Base-by-base conservation (phyloP, 2,888 invertebrate species). In the Chironomus tentans region DNA sequence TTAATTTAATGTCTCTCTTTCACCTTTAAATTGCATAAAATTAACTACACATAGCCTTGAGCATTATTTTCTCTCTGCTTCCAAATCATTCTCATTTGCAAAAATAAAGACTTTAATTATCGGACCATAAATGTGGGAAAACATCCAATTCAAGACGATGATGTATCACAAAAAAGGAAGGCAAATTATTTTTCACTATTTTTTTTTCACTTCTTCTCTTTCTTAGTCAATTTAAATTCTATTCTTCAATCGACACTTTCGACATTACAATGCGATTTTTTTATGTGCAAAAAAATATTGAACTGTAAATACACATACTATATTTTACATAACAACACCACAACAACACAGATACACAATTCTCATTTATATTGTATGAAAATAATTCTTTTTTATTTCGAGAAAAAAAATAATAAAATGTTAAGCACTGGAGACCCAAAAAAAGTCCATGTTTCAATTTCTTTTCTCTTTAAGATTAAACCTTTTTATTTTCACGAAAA, bases 121-220 rank as follows among this genome's bases (percentile, higher is more conserved):
- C 65, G 65, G 21, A 10, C 65, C 65, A 65, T 65, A 65, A 65
- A 65, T 65, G 65, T 65, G 65, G 65, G 65, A 65, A 65, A 65
- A 65, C 12, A 65, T 24, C 56, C 56, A 56, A 56, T 56, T 15
- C 65, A n/a, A 65, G 21, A 65, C 65, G 65, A 65, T 65, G 24
- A 65, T 65, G 18, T 21, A 21, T 65, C 65, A 24, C 15, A 65
- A 22, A 21, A 65, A 21, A 21, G 65, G 24, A 65, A 65, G 21
- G 65, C 65, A 21, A 13, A 5, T 12, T n/a, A 0, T 21, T 24
- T 24, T 12, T 65, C 65, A 65, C 65, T 65, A 21, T 21, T 24
- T 24, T 65, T 13, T 21, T 65, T 65, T 65, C n/a, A n/a, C 22
- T 24, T 7, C 62, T 24, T 4, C 21, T 18, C 62, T 21, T 22